Percentiles rank a stretch among this genome's conserved stretches.
Evolutionary conservation across 1,140 invertebrate genomes (phyloP).

Genomic region (Neomicropteryx cornuta): DNA sequence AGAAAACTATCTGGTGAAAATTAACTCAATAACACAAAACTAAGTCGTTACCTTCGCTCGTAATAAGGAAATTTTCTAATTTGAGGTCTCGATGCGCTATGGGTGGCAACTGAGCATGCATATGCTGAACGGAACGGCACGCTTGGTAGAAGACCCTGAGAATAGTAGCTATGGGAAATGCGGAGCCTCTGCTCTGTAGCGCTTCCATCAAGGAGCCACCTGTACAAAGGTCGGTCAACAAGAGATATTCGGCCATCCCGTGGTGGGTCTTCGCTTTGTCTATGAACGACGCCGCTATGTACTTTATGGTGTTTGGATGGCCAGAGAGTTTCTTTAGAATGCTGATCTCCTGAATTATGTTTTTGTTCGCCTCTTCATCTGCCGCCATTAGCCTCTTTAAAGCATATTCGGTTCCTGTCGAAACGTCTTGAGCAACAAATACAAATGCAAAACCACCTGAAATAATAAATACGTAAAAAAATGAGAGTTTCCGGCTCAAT

Average conservation of each 20-base stretch:
- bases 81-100: constrained; percentile 92
- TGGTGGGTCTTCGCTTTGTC: constrained; percentile 55
- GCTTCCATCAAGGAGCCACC: constrained; percentile 74
- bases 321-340: constrained; percentile 65
- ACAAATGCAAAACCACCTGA: constrained; percentile 91
- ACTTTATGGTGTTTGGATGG: constrained; percentile 72
- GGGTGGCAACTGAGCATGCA: constrained; percentile 83
- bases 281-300: constrained; percentile 61
- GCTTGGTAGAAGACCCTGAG: constrained; percentile 86
- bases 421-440: constrained; percentile 82
- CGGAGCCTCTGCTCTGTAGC: constrained; percentile 48
- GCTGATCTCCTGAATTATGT: constrained; percentile 68
- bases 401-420: constrained; percentile 80
- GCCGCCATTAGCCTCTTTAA: constrained; percentile 73
- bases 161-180: constrained; percentile 62
- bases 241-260: constrained; percentile 58
- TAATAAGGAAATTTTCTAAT: constrained; percentile 55
- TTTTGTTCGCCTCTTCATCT: constrained; percentile 66
- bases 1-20: constrained; percentile 52
- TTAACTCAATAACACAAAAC: no score
- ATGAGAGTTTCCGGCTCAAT: no score
- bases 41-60: constrained; percentile 43
- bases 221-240: constrained; percentile 61
- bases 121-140: constrained; percentile 79
- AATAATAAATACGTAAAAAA: constrained; percentile 24